phyloP scores from a whole-genome alignment of 2,113 vertebrate genomes.

The Alethe diademata region DNA sequence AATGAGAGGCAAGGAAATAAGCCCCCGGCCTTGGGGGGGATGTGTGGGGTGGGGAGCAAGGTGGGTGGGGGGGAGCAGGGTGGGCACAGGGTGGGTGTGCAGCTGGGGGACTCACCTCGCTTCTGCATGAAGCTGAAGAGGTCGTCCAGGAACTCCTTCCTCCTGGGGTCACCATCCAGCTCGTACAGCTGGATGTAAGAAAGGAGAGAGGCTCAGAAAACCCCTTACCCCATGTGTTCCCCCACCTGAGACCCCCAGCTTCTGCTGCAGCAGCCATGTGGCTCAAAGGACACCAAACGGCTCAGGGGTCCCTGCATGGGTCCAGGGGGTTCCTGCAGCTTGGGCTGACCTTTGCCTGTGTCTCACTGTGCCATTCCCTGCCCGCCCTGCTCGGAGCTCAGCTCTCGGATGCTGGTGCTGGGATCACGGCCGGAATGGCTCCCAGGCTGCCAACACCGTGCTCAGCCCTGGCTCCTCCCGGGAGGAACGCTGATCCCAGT shows the following conservation, averaged over 20 bases:
- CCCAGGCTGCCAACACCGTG: rapidly evolving
- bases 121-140: conserved; percentile 99
- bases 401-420: rapidly evolving
- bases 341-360: rapidly evolving
- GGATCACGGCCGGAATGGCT: rapidly evolving
- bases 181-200: conserved; percentile 86
- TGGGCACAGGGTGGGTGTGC: rapidly evolving
- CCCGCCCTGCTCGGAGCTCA: rapidly evolving
- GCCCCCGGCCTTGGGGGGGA: conserved; percentile 11
- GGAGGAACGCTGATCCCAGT: not conserved
- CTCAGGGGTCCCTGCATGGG: rapidly evolving
- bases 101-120: conserved; percentile 78
- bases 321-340: not conserved
- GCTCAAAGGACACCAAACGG: rapidly evolving
- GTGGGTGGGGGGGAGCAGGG: not conserved
- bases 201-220: not conserved
- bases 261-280: rapidly evolving
- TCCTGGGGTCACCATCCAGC: conserved; percentile 90
- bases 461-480: rapidly evolving
- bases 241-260: rapidly evolving
- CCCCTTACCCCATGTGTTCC: rapidly evolving
- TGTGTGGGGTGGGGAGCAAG: rapidly evolving
- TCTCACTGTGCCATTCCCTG: not conserved
- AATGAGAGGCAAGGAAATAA: conserved; percentile 36
- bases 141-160: conserved; percentile 95